Evolutionary conservation across 2,888 invertebrate genomes (phyloP).

Genomic region (Lochmaea capreae): DNA sequence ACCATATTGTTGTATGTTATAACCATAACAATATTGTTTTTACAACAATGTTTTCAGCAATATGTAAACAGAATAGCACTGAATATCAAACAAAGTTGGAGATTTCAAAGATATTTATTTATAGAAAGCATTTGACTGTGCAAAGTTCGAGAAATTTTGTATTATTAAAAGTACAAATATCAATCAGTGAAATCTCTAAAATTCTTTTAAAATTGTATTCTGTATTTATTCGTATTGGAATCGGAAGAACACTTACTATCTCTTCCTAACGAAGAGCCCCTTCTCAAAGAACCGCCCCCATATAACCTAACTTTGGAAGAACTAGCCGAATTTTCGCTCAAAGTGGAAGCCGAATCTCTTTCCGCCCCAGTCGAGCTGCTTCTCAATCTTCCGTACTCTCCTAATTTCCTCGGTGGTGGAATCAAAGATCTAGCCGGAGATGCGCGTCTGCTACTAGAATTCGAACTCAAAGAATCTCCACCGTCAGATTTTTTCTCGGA

Average conservation of each 20-base stretch:
- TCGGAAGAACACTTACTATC: conserved; percentile 66
- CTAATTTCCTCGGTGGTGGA: conserved; percentile 69
- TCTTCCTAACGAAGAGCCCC: conserved; percentile 71
- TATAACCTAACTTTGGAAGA: conserved; percentile 69
- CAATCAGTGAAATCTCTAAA: neutral
- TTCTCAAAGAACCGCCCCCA: conserved; percentile 65
- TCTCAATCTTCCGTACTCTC: conserved; percentile 71
- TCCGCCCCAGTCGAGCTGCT: conserved; percentile 67
- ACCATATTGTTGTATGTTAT: no score
- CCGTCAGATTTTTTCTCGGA: conserved; percentile 66
- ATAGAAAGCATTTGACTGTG: no score
- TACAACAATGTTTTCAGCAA: no score
- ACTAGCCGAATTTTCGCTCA: conserved; percentile 70
- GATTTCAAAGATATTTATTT: neutral
- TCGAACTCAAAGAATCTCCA: conserved; percentile 64
- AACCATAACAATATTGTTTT: no score
- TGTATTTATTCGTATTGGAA: conserved; percentile 75
- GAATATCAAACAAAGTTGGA: no score
- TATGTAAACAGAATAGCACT: no score
- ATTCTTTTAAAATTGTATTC: conserved; percentile 75
- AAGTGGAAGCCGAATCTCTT: conserved; percentile 69
- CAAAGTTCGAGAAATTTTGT: no score
- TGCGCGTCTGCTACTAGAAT: conserved; percentile 63
- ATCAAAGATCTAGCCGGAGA: conserved; percentile 68
- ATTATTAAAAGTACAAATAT: neutral